A percentile compares a stretch with the other conserved stretches of the same genome.
Evolutionary conservation across 2,113 vertebrate species (phyloP).

Genomic region (Antechinus stuartii): DNA sequence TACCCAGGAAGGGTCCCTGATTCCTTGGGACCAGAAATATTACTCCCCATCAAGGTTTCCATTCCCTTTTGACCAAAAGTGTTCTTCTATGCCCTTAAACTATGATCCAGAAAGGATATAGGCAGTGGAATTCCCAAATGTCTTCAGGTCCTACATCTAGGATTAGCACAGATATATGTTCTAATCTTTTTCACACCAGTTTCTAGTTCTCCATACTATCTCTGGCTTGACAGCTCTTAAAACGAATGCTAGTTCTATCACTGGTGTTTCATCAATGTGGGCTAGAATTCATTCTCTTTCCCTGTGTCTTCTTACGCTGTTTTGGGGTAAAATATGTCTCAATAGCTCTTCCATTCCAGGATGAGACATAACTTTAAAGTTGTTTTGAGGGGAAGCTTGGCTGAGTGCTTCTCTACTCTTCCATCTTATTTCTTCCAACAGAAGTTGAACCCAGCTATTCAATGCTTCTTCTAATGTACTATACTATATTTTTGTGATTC

Average conservation of each 20-base stretch:
- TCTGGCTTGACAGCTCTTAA: neutral
- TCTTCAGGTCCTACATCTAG: neutral
- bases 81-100: neutral
- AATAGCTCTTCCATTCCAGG: neutral
- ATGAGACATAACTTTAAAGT: neutral
- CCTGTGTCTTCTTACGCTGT: neutral
- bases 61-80: neutral
- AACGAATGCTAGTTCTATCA: neutral
- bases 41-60: neutral
- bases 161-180: neutral
- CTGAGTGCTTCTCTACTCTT: neutral
- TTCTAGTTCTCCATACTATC: neutral
- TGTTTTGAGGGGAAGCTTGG: neutral
- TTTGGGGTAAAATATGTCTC: neutral
- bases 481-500: neutral
- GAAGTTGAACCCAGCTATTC: neutral
- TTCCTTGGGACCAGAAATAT: neutral
- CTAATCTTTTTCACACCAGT: neutral
- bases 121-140: neutral
- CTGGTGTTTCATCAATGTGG: neutral
- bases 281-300: neutral
- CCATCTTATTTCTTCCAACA: neutral
- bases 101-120: neutral
- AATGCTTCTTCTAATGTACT: neutral
- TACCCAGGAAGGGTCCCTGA: neutral